Evolutionary conservation across 2,888 invertebrate species (phyloP).

Genomic region (Drosophila mimetica): DNA sequence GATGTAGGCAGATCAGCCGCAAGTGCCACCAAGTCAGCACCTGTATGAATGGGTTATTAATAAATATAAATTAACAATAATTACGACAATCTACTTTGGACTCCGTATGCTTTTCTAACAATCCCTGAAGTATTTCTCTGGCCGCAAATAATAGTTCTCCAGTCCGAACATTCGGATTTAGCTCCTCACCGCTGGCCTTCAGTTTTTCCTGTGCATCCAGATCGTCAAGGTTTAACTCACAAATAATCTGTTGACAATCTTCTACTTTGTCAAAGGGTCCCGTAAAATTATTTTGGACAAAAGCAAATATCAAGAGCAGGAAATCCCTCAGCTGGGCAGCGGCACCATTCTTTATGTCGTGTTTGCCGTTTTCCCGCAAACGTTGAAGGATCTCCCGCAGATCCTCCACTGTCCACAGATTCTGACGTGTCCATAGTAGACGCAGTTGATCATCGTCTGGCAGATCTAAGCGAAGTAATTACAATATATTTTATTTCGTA

Average conservation of each 20-base stretch:
- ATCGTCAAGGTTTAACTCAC: slow-evolving; percentile 23
- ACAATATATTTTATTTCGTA: background rate
- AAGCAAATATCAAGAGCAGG: slow-evolving; percentile 88
- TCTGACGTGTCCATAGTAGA: slow-evolving; percentile 65
- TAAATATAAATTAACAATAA: too few relatives aligned
- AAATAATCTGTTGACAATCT: slow-evolving; percentile 52
- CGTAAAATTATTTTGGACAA: slow-evolving; percentile 93
- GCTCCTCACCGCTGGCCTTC: slow-evolving; percentile 87
- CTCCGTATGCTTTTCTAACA: slow-evolving; percentile 77
- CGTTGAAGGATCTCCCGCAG: slow-evolving; percentile 57
- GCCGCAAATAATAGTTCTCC: slow-evolving; percentile 85
- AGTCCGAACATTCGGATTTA: slow-evolving; percentile 87
- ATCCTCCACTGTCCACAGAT: slow-evolving; percentile 66
- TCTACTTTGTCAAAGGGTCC: slow-evolving; percentile 86
- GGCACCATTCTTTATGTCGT: slow-evolving; percentile 6
- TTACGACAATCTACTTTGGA: slow-evolving; percentile 54
- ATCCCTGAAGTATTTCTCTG: slow-evolving; percentile 83
- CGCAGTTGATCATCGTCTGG: slow-evolving; percentile 54
- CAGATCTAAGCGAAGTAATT: slow-evolving; percentile 55
- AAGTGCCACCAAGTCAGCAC: slow-evolving; percentile 88
- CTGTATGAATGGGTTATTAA: slow-evolving; percentile 33
- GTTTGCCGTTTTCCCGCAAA: slow-evolving; percentile 49
- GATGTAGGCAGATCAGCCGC: slow-evolving; percentile 90
- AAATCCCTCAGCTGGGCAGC: slow-evolving; percentile 83
- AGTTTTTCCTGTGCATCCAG: slow-evolving; percentile 60